These are phyloP conservation scores for Bombus ignitus DNA, from an alignment of 1,140 invertebrate species.

Conservation along the genomic window DNA sequence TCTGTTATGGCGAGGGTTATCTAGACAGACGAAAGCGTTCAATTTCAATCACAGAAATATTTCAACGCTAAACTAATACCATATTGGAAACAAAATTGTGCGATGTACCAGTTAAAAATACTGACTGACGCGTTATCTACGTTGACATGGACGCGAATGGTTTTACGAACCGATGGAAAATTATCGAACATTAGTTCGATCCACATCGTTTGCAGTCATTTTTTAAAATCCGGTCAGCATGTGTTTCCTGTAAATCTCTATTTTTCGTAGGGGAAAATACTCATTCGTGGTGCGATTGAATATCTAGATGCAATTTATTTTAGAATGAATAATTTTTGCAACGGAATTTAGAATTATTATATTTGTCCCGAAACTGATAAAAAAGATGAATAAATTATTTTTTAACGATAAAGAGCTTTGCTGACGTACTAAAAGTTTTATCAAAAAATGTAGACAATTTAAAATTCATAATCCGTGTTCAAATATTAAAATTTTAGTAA, in stretches of 20 bases:
- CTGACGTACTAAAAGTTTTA: neutral
- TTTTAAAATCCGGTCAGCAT: neutral
- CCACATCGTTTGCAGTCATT: conserved; percentile 35
- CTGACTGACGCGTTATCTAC: conserved; percentile 20
- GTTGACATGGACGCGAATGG: conserved; percentile 3
- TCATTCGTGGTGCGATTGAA: neutral
- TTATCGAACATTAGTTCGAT: conserved; percentile 47
- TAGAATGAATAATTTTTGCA: neutral
- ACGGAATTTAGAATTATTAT: too few species aligned
- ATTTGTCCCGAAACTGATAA: too few species aligned
- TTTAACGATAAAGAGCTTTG: neutral
- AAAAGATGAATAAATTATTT: too few species aligned
- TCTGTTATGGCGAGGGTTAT: neutral
- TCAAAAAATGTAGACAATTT: neutral
- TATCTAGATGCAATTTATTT: neutral
- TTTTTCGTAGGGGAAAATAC: neutral
- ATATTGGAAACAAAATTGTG: conserved; percentile 30
- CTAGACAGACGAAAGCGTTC: neutral
- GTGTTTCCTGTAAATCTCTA: neutral
- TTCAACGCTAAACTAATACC: neutral
- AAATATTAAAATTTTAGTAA: neutral
- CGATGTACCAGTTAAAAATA: conserved; percentile 13
- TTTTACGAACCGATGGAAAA: conserved; percentile 51
- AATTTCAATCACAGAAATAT: conserved; percentile 22
- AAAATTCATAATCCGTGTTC: neutral